Evolutionary conservation across 2,888 invertebrate species (phyloP), one percentile per base, ranked within the genome.

Genomic region (Macrophya annulata): DNA sequence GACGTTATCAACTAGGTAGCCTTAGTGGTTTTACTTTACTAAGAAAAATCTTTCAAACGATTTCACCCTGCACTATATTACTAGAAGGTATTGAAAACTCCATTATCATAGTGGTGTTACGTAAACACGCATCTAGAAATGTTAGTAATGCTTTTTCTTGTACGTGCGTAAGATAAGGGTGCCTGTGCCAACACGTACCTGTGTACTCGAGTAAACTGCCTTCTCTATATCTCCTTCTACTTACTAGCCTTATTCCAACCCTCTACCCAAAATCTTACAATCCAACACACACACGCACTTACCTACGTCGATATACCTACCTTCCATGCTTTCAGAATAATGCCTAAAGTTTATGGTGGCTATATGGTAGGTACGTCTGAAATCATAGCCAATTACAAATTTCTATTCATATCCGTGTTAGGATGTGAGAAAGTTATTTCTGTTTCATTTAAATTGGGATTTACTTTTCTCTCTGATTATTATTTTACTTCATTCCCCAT

Each of bases 131-230:
- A 81, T n/a, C 62, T 62, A 31, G 31, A n/a, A n/a, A 10, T 62
- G 81, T n/a, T n/a, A n/a, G n/a, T 31, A 55, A 62, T 12, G 62
- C 62, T 40, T 55, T 55, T 51, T 51, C 77, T 40, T 10, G 43
- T 81, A 81, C 81, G 81, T 65, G 81, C 81, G 43, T 65, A 65
- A 81, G 81, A 81, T 81, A 65, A 81, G 51, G 81, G 81, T n/a
- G 43, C 72, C 71, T 40, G 71, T 71, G 40, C 71, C 71, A 40
- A 71, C 71, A 40, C 71, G 71, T 74, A 74, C 21, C 45, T 74
- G 45, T 74, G 72, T 74, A 40, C 68, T 74, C 43, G 74, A 74
- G 43, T 43, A 45, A 74, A 37, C 68, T 21, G 43, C 31, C 45
- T 74, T 45, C 45, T 9, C 45, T 25, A 45, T 45, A 45, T 25